These are phyloP conservation scores for Pseudomugil tenellus DNA, from an alignment of 2,797 vertebrate genomes.

Conservation along the genomic window DNA sequence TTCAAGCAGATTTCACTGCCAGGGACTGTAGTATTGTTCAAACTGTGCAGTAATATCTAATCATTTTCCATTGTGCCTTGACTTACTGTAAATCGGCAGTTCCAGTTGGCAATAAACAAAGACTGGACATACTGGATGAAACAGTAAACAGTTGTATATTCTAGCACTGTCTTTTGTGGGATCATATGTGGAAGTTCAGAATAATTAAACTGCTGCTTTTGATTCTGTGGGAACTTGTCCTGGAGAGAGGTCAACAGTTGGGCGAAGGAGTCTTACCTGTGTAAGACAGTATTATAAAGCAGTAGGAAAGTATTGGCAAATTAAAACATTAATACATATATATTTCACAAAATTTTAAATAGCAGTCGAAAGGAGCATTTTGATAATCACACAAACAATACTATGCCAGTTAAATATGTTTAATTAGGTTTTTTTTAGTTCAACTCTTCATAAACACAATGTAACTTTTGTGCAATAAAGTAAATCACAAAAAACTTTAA, in stretches of 20 bases:
- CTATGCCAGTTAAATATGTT: neutral
- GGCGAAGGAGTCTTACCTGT: conserved; percentile 65
- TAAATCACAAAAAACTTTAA: neutral
- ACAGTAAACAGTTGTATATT: conserved; percentile 49
- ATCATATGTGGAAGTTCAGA: conserved; percentile 50
- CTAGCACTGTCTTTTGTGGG: conserved; percentile 33
- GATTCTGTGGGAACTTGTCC: conserved; percentile 55
- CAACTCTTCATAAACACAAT: neutral
- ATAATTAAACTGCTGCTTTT: conserved; percentile 72
- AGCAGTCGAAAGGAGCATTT: neutral
- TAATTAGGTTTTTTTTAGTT: neutral
- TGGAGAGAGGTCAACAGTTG: conserved; percentile 63
- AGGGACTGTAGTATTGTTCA: conserved; percentile 27
- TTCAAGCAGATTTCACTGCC: conserved; percentile 29
- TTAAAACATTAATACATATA: neutral
- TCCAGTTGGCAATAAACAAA: conserved; percentile 52
- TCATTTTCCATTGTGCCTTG: conserved; percentile 42
- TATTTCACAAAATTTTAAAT: neutral
- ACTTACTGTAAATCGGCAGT: conserved; percentile 52
- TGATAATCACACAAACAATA: neutral
- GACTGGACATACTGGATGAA: conserved; percentile 23
- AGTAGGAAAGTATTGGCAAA: neutral
- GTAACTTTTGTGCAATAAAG: no score
- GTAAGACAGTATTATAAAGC: conserved; percentile 27
- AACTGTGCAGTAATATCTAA: conserved; percentile 34